phyloP scores from a whole-genome alignment of 1,140 invertebrate species.

The Drosophila subobscura region DNA sequence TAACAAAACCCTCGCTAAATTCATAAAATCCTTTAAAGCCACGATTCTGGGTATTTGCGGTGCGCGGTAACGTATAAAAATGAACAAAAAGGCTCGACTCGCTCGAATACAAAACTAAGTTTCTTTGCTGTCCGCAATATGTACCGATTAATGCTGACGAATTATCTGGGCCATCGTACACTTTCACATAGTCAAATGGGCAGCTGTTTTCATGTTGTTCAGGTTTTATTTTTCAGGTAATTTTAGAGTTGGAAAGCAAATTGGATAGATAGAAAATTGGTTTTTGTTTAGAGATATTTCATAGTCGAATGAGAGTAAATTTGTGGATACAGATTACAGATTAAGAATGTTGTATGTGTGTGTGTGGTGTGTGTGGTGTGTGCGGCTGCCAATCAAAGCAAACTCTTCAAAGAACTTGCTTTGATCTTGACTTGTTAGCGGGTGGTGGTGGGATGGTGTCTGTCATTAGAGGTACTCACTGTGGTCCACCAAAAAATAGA shows the following conservation, averaged over 20 bases:
- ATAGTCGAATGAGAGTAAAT: constrained; percentile 15
- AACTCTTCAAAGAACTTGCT: constrained; percentile 56
- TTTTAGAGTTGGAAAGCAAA: constrained; percentile 52
- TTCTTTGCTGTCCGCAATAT: constrained; percentile 98
- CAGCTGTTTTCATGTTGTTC: constrained; percentile 88
- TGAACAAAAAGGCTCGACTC: constrained; percentile 94
- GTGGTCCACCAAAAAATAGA: constrained; percentile 98
- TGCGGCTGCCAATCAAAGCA: constrained; percentile 68
- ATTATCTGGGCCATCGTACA: constrained; percentile 96
- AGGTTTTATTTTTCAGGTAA: constrained; percentile 48
- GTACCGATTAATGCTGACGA: constrained; percentile 95
- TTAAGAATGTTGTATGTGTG: constrained; percentile 7
- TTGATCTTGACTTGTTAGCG: constrained; percentile 62
- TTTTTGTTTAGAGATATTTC: constrained; percentile 14
- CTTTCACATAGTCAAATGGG: constrained; percentile 98
- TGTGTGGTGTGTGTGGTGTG: constrained; percentile 24
- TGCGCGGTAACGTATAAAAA: constrained; percentile 94
- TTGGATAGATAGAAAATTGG: constrained; percentile 50
- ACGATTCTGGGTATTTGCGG: constrained; percentile 95
- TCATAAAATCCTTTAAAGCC: constrained; percentile 98
- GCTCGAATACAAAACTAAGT: constrained; percentile 97
- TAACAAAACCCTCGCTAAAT: constrained; percentile 98
- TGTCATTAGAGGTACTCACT: constrained; percentile 90
- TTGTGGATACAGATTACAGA: constrained; percentile 36
- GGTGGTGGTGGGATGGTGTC: constrained; percentile 9